Evolutionary conservation across 2,797 vertebrate species (phyloP).

Genomic region (Paratrypauchen microcephalus): DNA sequence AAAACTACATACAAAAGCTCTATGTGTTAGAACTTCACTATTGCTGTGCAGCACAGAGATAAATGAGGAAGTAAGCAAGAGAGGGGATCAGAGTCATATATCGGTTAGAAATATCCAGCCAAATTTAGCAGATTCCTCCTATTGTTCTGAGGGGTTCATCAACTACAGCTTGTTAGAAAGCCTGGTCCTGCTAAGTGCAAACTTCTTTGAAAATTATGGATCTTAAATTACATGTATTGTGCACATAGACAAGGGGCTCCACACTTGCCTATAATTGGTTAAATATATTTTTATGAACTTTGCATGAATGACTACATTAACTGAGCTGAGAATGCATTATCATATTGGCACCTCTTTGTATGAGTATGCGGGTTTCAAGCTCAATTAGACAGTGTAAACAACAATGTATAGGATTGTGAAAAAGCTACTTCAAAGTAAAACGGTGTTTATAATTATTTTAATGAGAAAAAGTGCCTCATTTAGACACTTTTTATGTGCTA

Average conservation of each 20-base stretch:
- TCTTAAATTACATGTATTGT: constrained; percentile 56
- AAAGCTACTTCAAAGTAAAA: constrained; percentile 16
- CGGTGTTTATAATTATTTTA: constrained; percentile 18
- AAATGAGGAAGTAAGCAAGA: constrained; percentile 18
- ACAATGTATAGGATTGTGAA: neutral
- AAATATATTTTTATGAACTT: constrained; percentile 38
- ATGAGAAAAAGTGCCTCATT: constrained; percentile 2
- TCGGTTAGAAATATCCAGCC: constrained; percentile 57
- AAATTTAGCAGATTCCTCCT: constrained; percentile 57
- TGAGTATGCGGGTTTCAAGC: constrained; percentile 17
- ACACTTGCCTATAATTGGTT: constrained; percentile 44
- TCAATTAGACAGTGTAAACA: neutral
- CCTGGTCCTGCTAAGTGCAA: constrained; percentile 19
- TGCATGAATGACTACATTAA: constrained; percentile 38
- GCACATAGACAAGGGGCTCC: constrained; percentile 35
- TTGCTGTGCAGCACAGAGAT: constrained; percentile 17
- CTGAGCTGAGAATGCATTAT: constrained; percentile 4
- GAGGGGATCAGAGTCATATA: constrained; percentile 21
- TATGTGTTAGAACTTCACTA: neutral
- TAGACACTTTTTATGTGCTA: constrained; percentile 19
- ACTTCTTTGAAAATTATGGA: constrained; percentile 53
- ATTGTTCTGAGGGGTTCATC: constrained; percentile 52
- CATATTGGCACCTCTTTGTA: neutral
- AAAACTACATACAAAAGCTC: neutral
- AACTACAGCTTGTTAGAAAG: constrained; percentile 42